These are phyloP conservation scores for Lordiphosa andalusiaca DNA, from an alignment of 2,888 invertebrate species.

Conservation along the genomic window DNA sequence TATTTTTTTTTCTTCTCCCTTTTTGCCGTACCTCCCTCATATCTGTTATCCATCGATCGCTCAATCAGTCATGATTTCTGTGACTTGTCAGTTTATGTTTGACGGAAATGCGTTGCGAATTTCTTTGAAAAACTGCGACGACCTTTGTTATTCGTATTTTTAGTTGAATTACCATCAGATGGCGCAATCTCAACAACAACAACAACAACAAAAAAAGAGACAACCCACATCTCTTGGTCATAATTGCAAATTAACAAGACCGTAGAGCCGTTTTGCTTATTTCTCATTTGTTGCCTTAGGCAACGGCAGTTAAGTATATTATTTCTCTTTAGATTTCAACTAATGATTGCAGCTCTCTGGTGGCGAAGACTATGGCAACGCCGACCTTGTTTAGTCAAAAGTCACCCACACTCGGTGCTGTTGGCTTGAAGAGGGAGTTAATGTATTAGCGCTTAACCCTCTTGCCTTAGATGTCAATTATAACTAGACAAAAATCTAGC, in stretches of 20 bases:
- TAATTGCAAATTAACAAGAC: slow-evolving; percentile 69
- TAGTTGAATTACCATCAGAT: too few species aligned
- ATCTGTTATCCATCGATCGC: slow-evolving; percentile 31
- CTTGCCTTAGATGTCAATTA: too few species aligned
- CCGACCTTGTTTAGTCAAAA: slow-evolving; percentile 10
- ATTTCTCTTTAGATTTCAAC: slow-evolving; percentile 42
- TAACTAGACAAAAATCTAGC: slow-evolving; percentile 7
- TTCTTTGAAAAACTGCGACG: slow-evolving; percentile 20
- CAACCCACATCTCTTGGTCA: slow-evolving; percentile 54
- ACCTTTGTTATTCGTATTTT: slow-evolving; percentile 1
- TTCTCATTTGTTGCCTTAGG: slow-evolving; percentile 45
- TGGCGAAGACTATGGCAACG: slow-evolving; percentile 31
- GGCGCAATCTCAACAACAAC: too few species aligned
- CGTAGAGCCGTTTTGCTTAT: slow-evolving; percentile 11
- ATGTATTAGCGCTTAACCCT: slow-evolving; percentile 17
- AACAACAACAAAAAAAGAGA: slow-evolving; percentile 14
- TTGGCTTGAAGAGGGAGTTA: neutral
- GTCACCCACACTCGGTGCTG: slow-evolving; percentile 7
- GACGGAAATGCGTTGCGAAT: slow-evolving; percentile 59
- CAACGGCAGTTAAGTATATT: slow-evolving; percentile 10
- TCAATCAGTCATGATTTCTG: slow-evolving; percentile 38
- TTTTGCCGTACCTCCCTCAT: slow-evolving; percentile 1
- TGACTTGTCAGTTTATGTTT: slow-evolving; percentile 34
- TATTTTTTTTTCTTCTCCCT: slow-evolving; percentile 10
- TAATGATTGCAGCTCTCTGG: slow-evolving; percentile 52